Evolutionary conservation across 2,888 invertebrate genomes (phyloP), one percentile per base, ranked within the genome.

Genomic region (Molorchus minor): DNA sequence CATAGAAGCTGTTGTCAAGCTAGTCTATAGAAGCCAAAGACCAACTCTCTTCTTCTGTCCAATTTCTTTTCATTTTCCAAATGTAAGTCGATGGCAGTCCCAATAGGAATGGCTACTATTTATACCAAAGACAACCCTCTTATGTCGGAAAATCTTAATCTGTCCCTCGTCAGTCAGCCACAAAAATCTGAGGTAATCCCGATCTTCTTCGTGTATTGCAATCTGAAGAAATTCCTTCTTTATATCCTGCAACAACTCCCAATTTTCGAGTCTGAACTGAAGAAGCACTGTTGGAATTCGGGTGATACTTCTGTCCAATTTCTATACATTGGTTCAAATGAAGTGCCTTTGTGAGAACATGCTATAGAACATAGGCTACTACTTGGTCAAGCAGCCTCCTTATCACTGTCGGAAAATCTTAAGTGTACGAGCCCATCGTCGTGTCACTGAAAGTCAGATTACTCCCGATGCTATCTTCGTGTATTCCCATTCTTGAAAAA

Each of bases 221-320:
- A 76, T 72, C 62, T 73, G 74, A n/a, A 73, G 57, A 58, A 77
- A 77, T 0, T 73, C 75, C 45, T 72, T 72, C 12, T 59, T 29
- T 2, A 77, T 75, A 56, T 75, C 73, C 3, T 71, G 52, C 1
- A 65, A 53, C 0, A 70, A 62, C 3, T 68, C 74, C 46, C 69
- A 56, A 38, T 53, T 60, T 17, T 52, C 25, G 4, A 56, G 19
- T 10, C 67, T 52, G 57, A 72, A 71, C 38, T 52, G 40, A 12
- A 61, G 45, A 7, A 66, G 47, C 19, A 67, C 43, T 20, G 52
- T 20, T 5, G 56, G 59, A n/a, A 62, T 60, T 3, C 33, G 7
- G 17, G 60, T 56, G 41, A 69, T 69, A 21, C 19, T 67, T 61
- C 12, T 36, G 44, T 5, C 62, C 62, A 25, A 58, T 64, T 36